A percentile compares a stretch with the other conserved stretches of the same genome.
phyloP scores from a whole-genome alignment of 2,888 invertebrate genomes.

The Dorcus parallelipipedus region DNA sequence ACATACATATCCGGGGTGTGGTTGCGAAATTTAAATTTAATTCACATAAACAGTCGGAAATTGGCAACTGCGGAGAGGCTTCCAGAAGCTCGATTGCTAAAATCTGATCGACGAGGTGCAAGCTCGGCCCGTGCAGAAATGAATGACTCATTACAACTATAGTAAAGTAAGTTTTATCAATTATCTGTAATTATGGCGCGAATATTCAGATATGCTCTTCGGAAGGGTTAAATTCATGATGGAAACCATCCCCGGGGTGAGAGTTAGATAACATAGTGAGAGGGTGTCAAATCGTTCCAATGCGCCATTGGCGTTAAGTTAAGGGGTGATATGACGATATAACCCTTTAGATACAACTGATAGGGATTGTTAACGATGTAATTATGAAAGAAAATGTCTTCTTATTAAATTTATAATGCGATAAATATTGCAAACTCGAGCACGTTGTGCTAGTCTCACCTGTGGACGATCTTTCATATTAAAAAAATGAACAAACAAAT shows the following conservation, averaged over 20 bases:
- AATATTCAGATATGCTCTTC: conserved; percentile 27
- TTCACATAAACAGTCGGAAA: conserved; percentile 26
- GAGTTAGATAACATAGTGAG: conserved; percentile 45
- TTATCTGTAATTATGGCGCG: conserved; percentile 29
- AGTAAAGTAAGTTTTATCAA: conserved; percentile 23
- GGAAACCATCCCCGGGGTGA: conserved; percentile 36
- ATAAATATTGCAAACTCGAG: too few relatives aligned
- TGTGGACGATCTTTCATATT: too few relatives aligned
- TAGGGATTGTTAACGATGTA: conserved; percentile 47
- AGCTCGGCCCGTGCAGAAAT: conserved; percentile 1
- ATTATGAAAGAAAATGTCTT: conserved; percentile 46
- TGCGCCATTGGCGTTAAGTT: conserved; percentile 43
- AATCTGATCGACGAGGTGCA: background rate
- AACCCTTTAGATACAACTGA: conserved; percentile 43
- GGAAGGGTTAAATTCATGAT: conserved; percentile 43
- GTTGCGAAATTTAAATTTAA: conserved; percentile 25
- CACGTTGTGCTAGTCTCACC: too few relatives aligned
- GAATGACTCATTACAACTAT: conserved; percentile 13
- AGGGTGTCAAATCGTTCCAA: conserved; percentile 42
- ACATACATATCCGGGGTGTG: conserved; percentile 31
- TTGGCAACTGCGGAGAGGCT: background rate
- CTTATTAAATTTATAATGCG: conserved; percentile 31
- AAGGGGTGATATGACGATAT: conserved; percentile 37
- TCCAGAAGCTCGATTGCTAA: background rate
- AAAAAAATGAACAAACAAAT: too few relatives aligned